Evolutionary conservation across 2,888 invertebrate genomes (phyloP).

Genomic region (Pseudococcus viburni): DNA sequence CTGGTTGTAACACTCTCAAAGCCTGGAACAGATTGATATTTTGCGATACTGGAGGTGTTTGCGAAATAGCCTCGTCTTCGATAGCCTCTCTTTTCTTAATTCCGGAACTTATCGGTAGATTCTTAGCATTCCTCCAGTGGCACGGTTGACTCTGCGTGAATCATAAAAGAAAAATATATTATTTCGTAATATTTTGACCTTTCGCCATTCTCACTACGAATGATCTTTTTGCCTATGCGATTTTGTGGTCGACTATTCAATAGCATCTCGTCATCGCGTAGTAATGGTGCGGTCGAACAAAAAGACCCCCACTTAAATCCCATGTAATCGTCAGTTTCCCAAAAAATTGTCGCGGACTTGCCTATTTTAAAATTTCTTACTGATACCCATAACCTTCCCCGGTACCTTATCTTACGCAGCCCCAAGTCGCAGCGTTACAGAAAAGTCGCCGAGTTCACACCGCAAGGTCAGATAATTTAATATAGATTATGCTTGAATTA

Average conservation of each 20-base stretch:
- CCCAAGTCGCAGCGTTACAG: background rate
- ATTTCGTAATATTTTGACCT: slow-evolving; percentile 36
- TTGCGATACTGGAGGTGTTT: slow-evolving; percentile 79
- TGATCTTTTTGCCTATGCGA: background rate
- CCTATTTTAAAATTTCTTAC: slow-evolving; percentile 24
- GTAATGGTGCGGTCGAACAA: background rate
- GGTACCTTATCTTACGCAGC: background rate
- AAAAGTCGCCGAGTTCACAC: slow-evolving; percentile 42
- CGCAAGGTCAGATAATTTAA: slow-evolving; percentile 56
- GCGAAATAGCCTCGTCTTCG: slow-evolving; percentile 70
- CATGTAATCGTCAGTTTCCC: slow-evolving; percentile 55
- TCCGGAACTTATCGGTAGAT: slow-evolving; percentile 69
- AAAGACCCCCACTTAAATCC: slow-evolving; percentile 52
- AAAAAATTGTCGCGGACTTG: background rate
- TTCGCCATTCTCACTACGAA: background rate
- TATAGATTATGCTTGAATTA: slow-evolving; percentile 55
- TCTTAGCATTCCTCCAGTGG: slow-evolving; percentile 92
- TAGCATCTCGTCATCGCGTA: background rate
- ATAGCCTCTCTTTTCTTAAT: slow-evolving; percentile 81
- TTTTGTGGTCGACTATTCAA: background rate
- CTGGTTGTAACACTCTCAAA: slow-evolving; percentile 87
- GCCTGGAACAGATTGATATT: slow-evolving; percentile 93
- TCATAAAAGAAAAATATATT: slow-evolving; percentile 43
- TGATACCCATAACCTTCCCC: slow-evolving; percentile 1
- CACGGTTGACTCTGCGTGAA: slow-evolving; percentile 86